Base-by-base conservation (phyloP, 2,888 invertebrate genomes). In the Torymus texanus region DNA sequence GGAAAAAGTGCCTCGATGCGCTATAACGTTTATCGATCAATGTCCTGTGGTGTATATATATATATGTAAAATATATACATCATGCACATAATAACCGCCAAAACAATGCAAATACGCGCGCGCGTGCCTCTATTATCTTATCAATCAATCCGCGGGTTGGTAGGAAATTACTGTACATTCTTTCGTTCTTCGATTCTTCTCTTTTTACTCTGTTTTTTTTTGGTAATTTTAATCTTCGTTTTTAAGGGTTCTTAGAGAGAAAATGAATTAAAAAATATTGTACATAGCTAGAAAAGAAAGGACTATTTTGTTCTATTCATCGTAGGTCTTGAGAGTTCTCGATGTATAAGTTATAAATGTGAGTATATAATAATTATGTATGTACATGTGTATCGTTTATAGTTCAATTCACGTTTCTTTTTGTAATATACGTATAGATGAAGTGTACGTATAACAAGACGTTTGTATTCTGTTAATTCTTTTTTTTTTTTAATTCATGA, bases 111-210 rank as follows among this genome's bases (percentile, higher is more conserved):
- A 78, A 66, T 56, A 58, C n/a, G 16, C 53, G 50, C 59, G 56
- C 51, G 41, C 8, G 50, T 53, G 56, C 51, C 8, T 8, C 8
- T 41, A 68, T 61, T 61, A 66, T 62, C 51, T 78, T 75, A 61
- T 80, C 61, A 62, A 13, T 68, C 21, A 2, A 21, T 21, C 41
- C 41, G 41, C 41, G 41, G 41, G 18, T 78, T 59, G 68, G 63
- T 80, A 65, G 55, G 18, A 78, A 63, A 59, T 41, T 55, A 63
- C 66, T 80, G 77, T 80, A 80, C 66, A 80, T 66, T 66, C 50
- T 73, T 58, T 66, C 65, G 21, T 56, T 70, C 56, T 58, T 70
- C 59, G 41, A 62, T n/a, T 50, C 4, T 53, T 50, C 16, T 75
- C 21, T 51, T 67, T 70, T 67, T 58, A 56, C 29, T n/a, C 11